Evolutionary conservation across 2,888 invertebrate species (phyloP).

Genomic region (Hecatera dysodea): DNA sequence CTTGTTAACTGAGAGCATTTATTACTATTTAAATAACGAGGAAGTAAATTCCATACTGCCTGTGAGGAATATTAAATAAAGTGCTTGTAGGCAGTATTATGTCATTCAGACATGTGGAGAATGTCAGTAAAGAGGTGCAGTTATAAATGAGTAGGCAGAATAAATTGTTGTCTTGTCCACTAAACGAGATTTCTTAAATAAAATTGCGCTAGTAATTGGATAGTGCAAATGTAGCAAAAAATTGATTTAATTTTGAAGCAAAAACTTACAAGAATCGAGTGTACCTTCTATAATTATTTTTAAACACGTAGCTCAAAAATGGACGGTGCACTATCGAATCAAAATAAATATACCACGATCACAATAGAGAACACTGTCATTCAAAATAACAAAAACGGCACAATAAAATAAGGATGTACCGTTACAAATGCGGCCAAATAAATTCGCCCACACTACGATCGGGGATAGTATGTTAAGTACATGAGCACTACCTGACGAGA

Average conservation of each 20-base stretch:
- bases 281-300: not conserved
- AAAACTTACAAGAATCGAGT: not conserved
- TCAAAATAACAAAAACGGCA: slow-evolving; percentile 65
- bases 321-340: slow-evolving; percentile 31
- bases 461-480: slow-evolving; percentile 82
- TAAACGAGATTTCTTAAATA: not conserved
- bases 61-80: slow-evolving; percentile 48
- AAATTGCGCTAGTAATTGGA: slow-evolving; percentile 16
- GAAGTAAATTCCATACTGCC: slow-evolving; percentile 53
- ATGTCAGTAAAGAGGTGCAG: slow-evolving; percentile 11
- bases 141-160: slow-evolving; percentile 12
- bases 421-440: slow-evolving; percentile 76
- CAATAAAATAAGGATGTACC: slow-evolving; percentile 78
- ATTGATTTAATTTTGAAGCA: not conserved
- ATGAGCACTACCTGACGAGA: slow-evolving; percentile 78
- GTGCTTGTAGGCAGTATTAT: slow-evolving; percentile 31
- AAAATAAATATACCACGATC: slow-evolving; percentile 48
- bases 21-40: slow-evolving; percentile 56
- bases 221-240: slow-evolving; percentile 2
- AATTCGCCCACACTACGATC: slow-evolving; percentile 73
- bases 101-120: slow-evolving; percentile 30
- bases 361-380: slow-evolving; percentile 45
- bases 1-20: slow-evolving; percentile 49
- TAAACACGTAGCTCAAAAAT: slow-evolving; percentile 1
- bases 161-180: not conserved